Percentiles rank a stretch among this genome's conserved stretches.
Evolutionary conservation across 2,113 vertebrate species (phyloP).

Genomic region (Lonchura striata): DNA sequence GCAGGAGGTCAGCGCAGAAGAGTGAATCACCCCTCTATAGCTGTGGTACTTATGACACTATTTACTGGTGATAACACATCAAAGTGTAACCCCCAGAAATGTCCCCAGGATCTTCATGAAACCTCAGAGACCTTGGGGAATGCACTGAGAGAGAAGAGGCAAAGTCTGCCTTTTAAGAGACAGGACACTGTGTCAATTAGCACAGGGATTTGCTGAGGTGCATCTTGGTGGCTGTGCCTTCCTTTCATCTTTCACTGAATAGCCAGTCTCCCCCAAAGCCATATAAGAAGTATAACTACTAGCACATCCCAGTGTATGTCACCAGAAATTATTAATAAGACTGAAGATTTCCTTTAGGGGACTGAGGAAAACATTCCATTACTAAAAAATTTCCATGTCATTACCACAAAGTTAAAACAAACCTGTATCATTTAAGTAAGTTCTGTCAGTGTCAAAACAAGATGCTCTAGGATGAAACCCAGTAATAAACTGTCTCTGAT

Average conservation of each 20-base stretch:
- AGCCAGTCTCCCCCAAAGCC: neutral
- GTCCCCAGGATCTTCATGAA: neutral
- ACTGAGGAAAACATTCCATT: neutral
- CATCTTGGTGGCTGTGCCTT: neutral
- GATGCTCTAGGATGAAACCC: neutral
- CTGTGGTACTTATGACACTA: neutral
- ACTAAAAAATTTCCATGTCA: neutral
- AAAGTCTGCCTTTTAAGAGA: neutral
- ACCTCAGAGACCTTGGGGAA: neutral
- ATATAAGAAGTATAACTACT: neutral
- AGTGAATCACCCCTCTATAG: neutral
- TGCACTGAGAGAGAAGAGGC: neutral
- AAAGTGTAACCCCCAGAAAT: neutral
- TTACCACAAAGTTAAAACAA: neutral
- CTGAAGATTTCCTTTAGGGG: neutral
- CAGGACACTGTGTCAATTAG: neutral
- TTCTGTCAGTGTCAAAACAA: neutral
- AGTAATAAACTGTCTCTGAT: neutral
- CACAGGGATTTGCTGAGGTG: neutral
- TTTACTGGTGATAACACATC: neutral
- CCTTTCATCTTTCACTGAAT: slow-evolving; percentile 20
- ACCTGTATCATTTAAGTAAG: neutral
- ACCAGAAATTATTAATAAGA: neutral
- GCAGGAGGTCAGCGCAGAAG: neutral
- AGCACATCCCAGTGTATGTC: neutral